Conservation (phyloP, 2,888 invertebrate species). For the Sesia bembeciformis region DNA sequence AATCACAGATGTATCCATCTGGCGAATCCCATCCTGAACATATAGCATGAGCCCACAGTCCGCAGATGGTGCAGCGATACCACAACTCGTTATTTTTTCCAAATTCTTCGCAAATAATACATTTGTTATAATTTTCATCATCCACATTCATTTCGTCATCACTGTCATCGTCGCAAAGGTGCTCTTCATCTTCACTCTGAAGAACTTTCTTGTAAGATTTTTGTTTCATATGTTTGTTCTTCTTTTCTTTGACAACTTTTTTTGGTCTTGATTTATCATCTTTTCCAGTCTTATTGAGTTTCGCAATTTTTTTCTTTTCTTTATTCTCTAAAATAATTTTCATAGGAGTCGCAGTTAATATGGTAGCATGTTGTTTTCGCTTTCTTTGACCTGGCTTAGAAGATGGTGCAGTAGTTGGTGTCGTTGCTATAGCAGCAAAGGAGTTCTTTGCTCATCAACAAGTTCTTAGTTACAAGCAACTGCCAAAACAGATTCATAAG, state of each 20-base stretch:
- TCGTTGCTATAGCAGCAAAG: conserved; percentile 18
- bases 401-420: neutral
- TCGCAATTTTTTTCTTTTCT: conserved; percentile 5
- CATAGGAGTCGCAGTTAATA: conserved; percentile 5
- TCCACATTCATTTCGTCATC: conserved; percentile 14
- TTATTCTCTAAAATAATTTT: conserved; percentile 5
- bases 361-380: conserved; percentile 14
- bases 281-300: conserved; percentile 7
- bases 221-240: conserved; percentile 13
- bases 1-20: conserved; percentile 18
- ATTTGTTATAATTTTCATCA: conserved; percentile 10
- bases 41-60: conserved; percentile 21
- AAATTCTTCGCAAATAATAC: conserved; percentile 15
- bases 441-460: conserved; percentile 25
- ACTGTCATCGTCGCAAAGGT: conserved; percentile 11
- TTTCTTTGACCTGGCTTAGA: conserved; percentile 15
- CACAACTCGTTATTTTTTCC: conserved; percentile 23
- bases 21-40: conserved; percentile 21
- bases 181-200: conserved; percentile 12
- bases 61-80: conserved; percentile 17
- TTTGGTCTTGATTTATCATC: conserved; percentile 7
- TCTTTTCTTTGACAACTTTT: conserved; percentile 13
- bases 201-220: conserved; percentile 14
- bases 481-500: too few relatives aligned
- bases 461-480: too few relatives aligned